phyloP scores from a whole-genome alignment of 2,113 vertebrate species.

The Elachura formosa region DNA sequence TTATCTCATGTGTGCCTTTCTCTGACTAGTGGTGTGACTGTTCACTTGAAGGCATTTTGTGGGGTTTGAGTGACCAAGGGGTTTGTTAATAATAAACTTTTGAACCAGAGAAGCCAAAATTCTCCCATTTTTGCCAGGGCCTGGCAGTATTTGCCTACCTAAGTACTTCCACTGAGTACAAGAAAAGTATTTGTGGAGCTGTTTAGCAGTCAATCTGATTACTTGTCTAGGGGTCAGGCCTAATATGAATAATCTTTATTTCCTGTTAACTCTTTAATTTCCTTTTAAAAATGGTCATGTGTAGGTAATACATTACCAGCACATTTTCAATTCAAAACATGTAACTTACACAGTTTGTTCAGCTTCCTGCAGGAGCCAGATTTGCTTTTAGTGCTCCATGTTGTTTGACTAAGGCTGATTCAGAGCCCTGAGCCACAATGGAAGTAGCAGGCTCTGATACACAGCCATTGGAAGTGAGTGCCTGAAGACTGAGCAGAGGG shows the following conservation, averaged over 20 bases:
- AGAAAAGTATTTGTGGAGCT: background rate
- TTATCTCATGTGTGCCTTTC: constrained; percentile 61
- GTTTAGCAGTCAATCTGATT: background rate
- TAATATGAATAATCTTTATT: background rate
- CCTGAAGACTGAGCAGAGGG: background rate
- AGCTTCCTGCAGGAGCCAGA: background rate
- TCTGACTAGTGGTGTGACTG: constrained; percentile 25
- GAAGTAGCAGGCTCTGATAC: background rate
- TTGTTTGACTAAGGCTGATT: background rate
- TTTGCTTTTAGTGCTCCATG: background rate
- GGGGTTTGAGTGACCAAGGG: background rate
- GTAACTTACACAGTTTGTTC: background rate
- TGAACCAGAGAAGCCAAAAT: background rate
- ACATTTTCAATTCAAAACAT: background rate
- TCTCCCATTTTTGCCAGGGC: background rate
- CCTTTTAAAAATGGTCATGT: background rate
- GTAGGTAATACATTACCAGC: background rate
- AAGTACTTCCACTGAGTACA: background rate
- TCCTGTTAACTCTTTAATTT: background rate
- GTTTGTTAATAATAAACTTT: constrained; percentile 63
- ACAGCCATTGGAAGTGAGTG: accelerated
- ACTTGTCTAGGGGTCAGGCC: background rate
- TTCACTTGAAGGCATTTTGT: constrained; percentile 20
- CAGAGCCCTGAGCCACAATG: background rate
- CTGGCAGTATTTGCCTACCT: background rate